Evolutionary conservation across 2,113 vertebrate species (phyloP).

Genomic region (Platichthys flesus): DNA sequence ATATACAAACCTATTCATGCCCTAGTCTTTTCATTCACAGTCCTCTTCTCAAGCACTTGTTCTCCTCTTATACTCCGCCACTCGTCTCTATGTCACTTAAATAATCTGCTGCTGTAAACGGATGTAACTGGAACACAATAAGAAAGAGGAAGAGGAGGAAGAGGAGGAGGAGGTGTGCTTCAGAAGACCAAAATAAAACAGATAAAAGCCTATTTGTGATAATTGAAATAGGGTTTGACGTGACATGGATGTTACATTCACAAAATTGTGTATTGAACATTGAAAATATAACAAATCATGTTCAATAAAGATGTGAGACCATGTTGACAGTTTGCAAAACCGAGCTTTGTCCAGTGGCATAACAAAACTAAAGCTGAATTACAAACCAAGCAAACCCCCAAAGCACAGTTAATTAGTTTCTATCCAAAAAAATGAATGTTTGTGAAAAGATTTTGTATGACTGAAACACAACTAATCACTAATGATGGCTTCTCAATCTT

Average conservation of each 20-base stretch:
- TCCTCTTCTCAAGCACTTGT: slow-evolving; percentile 30
- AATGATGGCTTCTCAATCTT: no score
- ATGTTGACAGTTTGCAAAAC: no score
- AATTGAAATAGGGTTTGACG: not conserved
- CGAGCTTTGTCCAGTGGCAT: no score
- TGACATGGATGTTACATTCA: not conserved
- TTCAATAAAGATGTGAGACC: no score
- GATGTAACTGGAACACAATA: not conserved
- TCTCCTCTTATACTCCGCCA: not conserved
- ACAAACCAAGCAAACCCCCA: no score
- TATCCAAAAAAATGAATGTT: no score
- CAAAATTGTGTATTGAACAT: not conserved
- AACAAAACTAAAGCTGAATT: no score
- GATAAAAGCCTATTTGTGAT: not conserved
- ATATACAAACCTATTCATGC: not conserved
- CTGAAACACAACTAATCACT: no score
- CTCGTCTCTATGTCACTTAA: not conserved
- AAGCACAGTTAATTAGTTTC: no score
- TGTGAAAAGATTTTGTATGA: no score
- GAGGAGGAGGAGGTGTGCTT: not conserved
- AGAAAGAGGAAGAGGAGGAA: not conserved
- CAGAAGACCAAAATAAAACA: no score
- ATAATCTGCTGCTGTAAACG: slow-evolving; percentile 5
- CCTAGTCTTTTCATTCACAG: slow-evolving; percentile 2
- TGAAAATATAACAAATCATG: not conserved